These are phyloP conservation scores for Fopius arisanus DNA, from an alignment of 1,140 invertebrate species.

Conservation along the genomic window DNA sequence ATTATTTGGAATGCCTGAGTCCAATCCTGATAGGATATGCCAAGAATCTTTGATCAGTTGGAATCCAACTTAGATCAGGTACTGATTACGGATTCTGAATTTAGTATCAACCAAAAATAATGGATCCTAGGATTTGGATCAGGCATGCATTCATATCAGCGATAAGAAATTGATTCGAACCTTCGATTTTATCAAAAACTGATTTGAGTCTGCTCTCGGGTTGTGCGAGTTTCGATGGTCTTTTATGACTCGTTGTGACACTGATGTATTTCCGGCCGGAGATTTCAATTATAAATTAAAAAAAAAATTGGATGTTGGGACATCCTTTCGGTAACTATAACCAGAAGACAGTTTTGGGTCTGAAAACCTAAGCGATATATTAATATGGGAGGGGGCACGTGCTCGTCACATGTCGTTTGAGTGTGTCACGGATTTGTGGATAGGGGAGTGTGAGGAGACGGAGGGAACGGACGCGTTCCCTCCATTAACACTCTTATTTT, in stretches of 20 bases:
- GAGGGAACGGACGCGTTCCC: conserved; percentile 37
- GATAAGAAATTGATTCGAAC: too few relatives aligned
- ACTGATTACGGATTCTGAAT: too few relatives aligned
- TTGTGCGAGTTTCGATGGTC: too few relatives aligned
- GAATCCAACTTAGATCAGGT: too few relatives aligned
- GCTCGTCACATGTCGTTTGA: conserved; percentile 58
- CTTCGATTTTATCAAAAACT: too few relatives aligned
- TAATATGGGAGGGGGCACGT: conserved; percentile 48
- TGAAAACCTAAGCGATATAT: conserved; percentile 23
- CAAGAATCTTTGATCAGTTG: too few relatives aligned
- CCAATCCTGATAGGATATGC: too few relatives aligned
- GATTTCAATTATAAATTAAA: conserved; percentile 26
- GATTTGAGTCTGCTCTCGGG: too few relatives aligned
- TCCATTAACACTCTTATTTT: conserved; percentile 60
- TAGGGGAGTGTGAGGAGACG: neutral
- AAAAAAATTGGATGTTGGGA: neutral
- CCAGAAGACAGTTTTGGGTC: conserved; percentile 14
- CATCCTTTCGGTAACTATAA: conserved; percentile 25
- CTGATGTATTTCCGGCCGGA: conserved; percentile 28
- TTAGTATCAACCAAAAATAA: too few relatives aligned
- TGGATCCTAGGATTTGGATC: too few relatives aligned
- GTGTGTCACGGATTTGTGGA: neutral
- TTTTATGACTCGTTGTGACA: conserved; percentile 16
- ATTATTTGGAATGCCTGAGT: too few relatives aligned
- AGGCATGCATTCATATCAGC: too few relatives aligned